Conservation (phyloP, 2,888 invertebrate species). For the Trichopoda pennipes region DNA sequence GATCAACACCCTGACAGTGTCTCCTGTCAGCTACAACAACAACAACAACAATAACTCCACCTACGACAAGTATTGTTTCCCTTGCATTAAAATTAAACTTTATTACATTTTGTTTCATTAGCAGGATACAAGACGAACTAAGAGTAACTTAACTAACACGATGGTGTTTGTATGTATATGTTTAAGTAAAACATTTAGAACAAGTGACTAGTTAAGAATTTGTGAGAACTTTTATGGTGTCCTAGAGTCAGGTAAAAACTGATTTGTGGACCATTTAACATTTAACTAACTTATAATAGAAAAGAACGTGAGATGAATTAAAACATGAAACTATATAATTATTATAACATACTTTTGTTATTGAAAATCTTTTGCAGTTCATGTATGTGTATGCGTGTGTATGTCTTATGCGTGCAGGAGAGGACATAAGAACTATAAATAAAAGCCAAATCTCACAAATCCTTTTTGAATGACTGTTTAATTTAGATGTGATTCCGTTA, state of each 20-base stretch:
- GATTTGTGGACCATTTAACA: slow-evolving; percentile 62
- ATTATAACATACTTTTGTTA: slow-evolving; percentile 35
- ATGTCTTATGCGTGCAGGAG: not conserved
- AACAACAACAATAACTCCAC: not conserved
- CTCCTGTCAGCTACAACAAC: slow-evolving; percentile 13
- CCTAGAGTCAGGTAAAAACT: slow-evolving; percentile 58
- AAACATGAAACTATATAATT: slow-evolving; percentile 30
- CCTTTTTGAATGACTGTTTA: slow-evolving; percentile 37
- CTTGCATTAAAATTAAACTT: slow-evolving; percentile 7
- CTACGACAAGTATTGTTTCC: no score
- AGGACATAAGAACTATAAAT: not conserved
- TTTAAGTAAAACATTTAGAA: slow-evolving; percentile 25
- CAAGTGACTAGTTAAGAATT: slow-evolving; percentile 57
- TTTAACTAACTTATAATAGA: slow-evolving; percentile 60
- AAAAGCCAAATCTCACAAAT: slow-evolving; percentile 36
- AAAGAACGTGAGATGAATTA: slow-evolving; percentile 60
- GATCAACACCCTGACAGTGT: slow-evolving; percentile 24
- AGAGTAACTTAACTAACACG: slow-evolving; percentile 18
- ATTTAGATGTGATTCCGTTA: slow-evolving; percentile 9
- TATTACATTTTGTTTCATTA: slow-evolving; percentile 23
- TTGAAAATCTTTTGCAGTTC: slow-evolving; percentile 28
- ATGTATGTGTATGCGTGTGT: not conserved
- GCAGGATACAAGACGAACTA: slow-evolving; percentile 33
- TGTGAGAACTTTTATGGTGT: slow-evolving; percentile 37
- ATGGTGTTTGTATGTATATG: slow-evolving; percentile 35